These are phyloP conservation scores for Schizothorax lantsangensis DNA, from an alignment of 2,797 vertebrate species.

Conservation along the genomic window DNA sequence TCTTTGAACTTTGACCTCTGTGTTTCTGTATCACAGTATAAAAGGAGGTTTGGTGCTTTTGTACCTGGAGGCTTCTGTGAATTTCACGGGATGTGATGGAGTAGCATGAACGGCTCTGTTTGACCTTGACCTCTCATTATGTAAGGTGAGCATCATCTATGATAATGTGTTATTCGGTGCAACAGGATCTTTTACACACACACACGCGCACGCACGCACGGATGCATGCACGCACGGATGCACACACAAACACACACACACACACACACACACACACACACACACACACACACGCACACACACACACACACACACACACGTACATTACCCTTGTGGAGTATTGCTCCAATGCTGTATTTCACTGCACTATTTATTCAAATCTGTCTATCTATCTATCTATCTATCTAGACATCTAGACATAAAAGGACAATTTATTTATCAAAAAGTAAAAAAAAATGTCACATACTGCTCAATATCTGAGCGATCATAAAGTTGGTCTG, in stretches of 20 bases:
- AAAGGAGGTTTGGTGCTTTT: constrained; percentile 6
- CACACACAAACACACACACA: background rate
- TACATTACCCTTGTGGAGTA: background rate
- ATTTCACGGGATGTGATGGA: background rate
- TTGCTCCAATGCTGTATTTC: background rate
- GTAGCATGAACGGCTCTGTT: background rate
- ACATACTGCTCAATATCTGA: background rate
- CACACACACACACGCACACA: background rate
- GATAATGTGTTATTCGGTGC: background rate
- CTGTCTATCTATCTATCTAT: no score
- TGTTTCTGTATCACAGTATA: background rate
- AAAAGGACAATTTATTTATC: background rate
- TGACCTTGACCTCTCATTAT: constrained; percentile 24
- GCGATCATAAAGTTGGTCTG: background rate
- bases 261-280: background rate
- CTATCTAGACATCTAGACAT: no score
- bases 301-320: background rate
- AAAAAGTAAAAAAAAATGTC: background rate
- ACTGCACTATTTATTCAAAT: background rate
- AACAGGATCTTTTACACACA: background rate
- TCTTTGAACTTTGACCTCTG: constrained; percentile 10
- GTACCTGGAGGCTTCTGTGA: background rate
- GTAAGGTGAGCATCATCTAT: constrained; percentile 5
- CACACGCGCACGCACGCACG: background rate
- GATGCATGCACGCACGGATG: no score